Base-by-base conservation (phyloP, 2,113 vertebrate species). In the Oncorhynchus tshawytscha region DNA sequence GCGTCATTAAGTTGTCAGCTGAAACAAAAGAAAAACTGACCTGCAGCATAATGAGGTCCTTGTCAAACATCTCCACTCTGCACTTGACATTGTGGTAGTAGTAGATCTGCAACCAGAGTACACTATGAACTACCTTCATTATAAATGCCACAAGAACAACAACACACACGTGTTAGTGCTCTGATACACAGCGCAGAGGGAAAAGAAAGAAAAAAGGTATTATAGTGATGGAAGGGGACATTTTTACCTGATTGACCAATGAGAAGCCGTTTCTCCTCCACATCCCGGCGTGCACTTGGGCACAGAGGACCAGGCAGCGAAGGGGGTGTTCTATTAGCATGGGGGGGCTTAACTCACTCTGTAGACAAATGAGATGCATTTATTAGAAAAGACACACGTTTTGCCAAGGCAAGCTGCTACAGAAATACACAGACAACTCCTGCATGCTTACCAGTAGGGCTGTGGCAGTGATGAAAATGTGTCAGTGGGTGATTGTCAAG, bases 21-120 rank as follows among this genome's bases (percentile, higher is more conserved):
- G 39, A 12, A 45, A 11, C 39, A 34, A 34, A 34, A 34, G 1
- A 34, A 34, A 45, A 45, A 45, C 25, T 67, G 2, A 97, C 96
- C 95, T 97, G 96, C 86, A 97, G 94, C 95, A 98, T 98, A 83
- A 95, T 87, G 87, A 99, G 90, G 87, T 99, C 98, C 88, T 99
- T 99, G 92, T 99, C 97, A 78, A 98, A 99, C 98, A 99, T 99
- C 92, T 99, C 98, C 78, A 96, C 93, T 79, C 98, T 92, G 90
- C 98, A 99, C 80, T 98, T 99, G 79, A 99, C 97, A 75, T 98
- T 99, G 91, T 98, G 98, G 84, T 99, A 99, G 88, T 99, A 98
- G 91, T 99, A 99, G 84, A 99, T 98, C 98, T 99, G 89, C 75
- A 45, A 45, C 39, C 9, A 81, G 45, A 73, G 65, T 22, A 67